These are phyloP conservation scores for Sus cebifrons DNA, from an alignment of 2,797 vertebrate species.

Conservation along the genomic window DNA sequence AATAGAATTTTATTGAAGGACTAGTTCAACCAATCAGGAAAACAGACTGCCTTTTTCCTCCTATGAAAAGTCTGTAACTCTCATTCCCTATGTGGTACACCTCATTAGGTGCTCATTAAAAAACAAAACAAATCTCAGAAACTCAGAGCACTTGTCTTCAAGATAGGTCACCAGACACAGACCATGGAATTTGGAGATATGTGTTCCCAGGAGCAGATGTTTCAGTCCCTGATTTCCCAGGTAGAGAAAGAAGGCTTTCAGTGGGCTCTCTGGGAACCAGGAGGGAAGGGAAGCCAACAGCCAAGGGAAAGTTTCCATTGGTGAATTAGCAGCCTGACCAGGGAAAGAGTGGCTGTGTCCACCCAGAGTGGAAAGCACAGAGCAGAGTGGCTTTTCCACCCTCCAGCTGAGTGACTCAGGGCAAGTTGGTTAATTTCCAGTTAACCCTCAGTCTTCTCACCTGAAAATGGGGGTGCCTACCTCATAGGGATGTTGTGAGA, in stretches of 20 bases:
- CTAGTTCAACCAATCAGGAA: background rate
- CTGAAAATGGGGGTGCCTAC: background rate
- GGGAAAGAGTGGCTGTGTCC: accelerated
- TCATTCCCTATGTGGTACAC: background rate
- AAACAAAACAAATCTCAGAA: background rate
- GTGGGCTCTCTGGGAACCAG: background rate
- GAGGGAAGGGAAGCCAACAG: background rate
- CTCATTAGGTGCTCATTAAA: background rate
- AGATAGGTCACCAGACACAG: background rate
- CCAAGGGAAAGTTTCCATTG: background rate
- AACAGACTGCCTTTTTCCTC: background rate
- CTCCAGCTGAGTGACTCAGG: background rate
- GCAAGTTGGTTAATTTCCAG: background rate
- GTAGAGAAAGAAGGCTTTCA: background rate
- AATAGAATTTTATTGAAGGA: constrained; percentile 52
- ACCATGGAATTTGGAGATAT: background rate
- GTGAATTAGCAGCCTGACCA: background rate
- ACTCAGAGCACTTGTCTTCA: background rate
- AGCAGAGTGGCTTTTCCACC: background rate
- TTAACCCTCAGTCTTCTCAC: background rate
- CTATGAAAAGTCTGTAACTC: background rate
- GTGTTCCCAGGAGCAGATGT: background rate
- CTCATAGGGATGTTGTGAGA: background rate
- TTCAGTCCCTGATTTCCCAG: background rate
- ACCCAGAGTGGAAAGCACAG: background rate